phyloP scores from a whole-genome alignment of 2,888 invertebrate genomes.

The Halictus ligatus region DNA sequence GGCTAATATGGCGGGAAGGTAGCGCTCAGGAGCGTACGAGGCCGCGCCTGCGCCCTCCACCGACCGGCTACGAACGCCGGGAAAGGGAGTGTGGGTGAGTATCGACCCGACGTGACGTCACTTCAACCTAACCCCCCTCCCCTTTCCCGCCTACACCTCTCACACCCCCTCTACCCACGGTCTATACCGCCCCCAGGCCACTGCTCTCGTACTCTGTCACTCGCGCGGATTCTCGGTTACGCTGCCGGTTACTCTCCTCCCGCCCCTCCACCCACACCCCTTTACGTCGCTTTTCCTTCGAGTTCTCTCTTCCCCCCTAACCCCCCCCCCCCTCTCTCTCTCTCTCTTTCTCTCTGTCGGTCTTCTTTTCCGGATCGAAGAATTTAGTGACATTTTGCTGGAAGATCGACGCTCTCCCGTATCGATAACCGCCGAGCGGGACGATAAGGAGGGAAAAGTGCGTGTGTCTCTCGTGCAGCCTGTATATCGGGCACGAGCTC shows the following conservation, averaged over 20 bases:
- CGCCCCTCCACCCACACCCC: not conserved
- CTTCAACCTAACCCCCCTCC: constrained; percentile 48
- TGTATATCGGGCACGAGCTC: not conserved
- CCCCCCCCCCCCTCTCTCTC: not conserved
- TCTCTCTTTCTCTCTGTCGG: not conserved
- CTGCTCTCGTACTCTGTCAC: constrained; percentile 29
- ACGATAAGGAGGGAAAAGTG: not conserved
- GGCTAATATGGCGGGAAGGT: constrained; percentile 82
- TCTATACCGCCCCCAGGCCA: constrained; percentile 15
- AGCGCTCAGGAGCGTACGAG: constrained; percentile 69
- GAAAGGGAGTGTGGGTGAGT: constrained; percentile 75
- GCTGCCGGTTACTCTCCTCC: constrained; percentile 19
- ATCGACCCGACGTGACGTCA: constrained; percentile 83
- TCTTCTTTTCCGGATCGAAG: constrained; percentile 14
- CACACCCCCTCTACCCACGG: not conserved
- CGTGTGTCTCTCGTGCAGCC: not conserved
- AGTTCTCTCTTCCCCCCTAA: not conserved
- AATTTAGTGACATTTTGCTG: constrained; percentile 8
- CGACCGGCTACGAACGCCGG: constrained; percentile 44
- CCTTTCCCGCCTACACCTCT: not conserved
- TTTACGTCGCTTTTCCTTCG: constrained; percentile 18
- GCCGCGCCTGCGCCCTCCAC: constrained; percentile 67
- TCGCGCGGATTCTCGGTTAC: constrained; percentile 51
- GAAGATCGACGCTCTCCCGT: not conserved
- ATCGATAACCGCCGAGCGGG: not conserved